Evolutionary conservation across 2,113 vertebrate genomes (phyloP).

Genomic region (Engraulis encrasicolus): DNA sequence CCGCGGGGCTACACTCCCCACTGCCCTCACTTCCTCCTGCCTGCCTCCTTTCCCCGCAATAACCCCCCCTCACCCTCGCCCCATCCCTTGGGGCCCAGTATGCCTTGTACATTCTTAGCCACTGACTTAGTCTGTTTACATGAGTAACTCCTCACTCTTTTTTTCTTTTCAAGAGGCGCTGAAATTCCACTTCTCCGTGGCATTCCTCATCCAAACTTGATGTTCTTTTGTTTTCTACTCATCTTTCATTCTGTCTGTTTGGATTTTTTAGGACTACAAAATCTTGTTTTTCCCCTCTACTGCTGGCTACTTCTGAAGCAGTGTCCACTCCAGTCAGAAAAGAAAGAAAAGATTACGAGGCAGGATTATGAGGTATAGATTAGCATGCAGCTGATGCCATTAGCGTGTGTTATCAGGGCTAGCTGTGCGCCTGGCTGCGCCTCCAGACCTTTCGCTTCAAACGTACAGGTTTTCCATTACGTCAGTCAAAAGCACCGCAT

Average conservation of each 20-base stretch:
- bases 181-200: slow-evolving; percentile 33
- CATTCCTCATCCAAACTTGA: slow-evolving; percentile 1
- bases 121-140: slow-evolving; percentile 73
- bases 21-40: neutral
- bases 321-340: slow-evolving; percentile 60
- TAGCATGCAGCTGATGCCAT: slow-evolving; percentile 7
- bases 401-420: neutral
- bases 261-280: neutral
- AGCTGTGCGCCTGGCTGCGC: neutral
- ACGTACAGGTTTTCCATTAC: neutral
- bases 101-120: slow-evolving; percentile 71
- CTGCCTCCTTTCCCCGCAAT: too few relatives aligned
- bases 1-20: slow-evolving; percentile 9
- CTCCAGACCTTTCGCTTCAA: neutral
- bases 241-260: too few relatives aligned
- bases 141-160: too few relatives aligned
- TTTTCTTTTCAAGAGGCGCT: slow-evolving; percentile 53
- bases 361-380: slow-evolving; percentile 26
- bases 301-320: neutral
- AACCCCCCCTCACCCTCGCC: neutral
- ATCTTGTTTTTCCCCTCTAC: neutral
- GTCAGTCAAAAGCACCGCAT: neutral
- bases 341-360: neutral
- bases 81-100: slow-evolving; percentile 35
- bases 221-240: too few relatives aligned